Evolutionary conservation across 2,113 vertebrate species (phyloP).

Genomic region (Ancistrus triradiatus): DNA sequence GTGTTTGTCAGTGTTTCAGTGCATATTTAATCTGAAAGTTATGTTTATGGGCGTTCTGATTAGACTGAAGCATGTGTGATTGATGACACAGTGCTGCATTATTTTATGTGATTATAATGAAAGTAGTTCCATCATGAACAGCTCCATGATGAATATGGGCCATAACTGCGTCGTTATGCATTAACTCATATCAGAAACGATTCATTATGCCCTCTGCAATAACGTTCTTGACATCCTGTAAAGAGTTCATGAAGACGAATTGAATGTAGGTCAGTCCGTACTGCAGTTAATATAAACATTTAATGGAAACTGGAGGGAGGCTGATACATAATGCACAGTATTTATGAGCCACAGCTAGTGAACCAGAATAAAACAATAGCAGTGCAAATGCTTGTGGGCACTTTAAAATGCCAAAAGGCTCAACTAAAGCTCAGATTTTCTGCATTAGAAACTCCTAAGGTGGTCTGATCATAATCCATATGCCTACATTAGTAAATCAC

Average conservation of each 20-base stretch:
- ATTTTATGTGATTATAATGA: conserved; percentile 24
- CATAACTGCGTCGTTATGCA: conserved; percentile 17
- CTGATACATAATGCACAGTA: not conserved
- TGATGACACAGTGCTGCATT: not conserved
- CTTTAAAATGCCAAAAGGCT: no score
- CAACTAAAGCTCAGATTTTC: not conserved
- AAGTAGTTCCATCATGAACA: not conserved
- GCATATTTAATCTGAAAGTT: conserved; percentile 8
- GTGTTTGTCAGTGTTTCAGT: conserved; percentile 1
- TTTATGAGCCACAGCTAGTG: not conserved
- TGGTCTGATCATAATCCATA: no score
- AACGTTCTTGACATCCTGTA: not conserved
- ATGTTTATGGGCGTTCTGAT: not conserved
- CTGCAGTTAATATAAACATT: not conserved
- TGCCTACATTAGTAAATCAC: no score
- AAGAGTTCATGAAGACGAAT: conserved; percentile 7
- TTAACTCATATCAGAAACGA: conserved; percentile 10
- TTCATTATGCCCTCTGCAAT: conserved; percentile 1
- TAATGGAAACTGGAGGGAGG: not conserved
- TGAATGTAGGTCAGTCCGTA: not conserved
- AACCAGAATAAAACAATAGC: no score
- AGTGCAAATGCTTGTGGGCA: no score
- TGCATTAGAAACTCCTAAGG: no score
- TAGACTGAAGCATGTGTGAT: not conserved
- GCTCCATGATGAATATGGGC: conserved; percentile 9